Evolutionary conservation across 1,140 invertebrate species (phyloP).

Genomic region (Drosophila quadrilineata): DNA sequence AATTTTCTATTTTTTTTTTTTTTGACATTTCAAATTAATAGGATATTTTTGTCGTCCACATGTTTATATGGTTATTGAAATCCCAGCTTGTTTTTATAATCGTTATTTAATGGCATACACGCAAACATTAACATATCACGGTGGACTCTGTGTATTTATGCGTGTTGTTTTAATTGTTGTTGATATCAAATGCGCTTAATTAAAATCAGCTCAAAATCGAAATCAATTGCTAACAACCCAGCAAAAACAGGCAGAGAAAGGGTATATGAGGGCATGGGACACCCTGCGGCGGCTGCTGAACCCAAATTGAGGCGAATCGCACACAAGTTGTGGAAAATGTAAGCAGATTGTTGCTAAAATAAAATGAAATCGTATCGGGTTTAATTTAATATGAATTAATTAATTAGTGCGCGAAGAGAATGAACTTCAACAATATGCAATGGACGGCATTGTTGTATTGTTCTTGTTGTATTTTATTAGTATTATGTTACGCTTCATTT

Average conservation of each 20-base stretch:
- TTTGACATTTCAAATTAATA: no score
- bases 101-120: conserved; percentile 51
- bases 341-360: conserved; percentile 20
- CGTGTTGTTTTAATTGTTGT: conserved; percentile 66
- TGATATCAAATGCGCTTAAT: conserved; percentile 61
- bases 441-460: no score
- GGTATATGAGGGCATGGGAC: no score
- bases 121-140: conserved; percentile 7
- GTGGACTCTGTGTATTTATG: conserved; percentile 33
- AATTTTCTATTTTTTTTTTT: no score
- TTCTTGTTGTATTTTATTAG: no score
- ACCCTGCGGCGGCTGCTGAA: no score
- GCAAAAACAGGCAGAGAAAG: background rate
- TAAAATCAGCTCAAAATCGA: conserved; percentile 61
- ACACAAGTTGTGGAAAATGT: no score
- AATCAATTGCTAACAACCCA: conserved; percentile 16
- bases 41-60: no score
- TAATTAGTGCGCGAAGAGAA: conserved; percentile 19
- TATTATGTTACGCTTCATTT: conserved; percentile 9
- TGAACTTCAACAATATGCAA: conserved; percentile 8
- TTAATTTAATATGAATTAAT: conserved; percentile 42
- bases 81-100: conserved; percentile 34
- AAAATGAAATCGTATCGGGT: conserved; percentile 7
- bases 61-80: background rate
- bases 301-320: no score